Base-by-base conservation (phyloP, 2,888 invertebrate genomes). In the Microctonus aethiopoides region DNA sequence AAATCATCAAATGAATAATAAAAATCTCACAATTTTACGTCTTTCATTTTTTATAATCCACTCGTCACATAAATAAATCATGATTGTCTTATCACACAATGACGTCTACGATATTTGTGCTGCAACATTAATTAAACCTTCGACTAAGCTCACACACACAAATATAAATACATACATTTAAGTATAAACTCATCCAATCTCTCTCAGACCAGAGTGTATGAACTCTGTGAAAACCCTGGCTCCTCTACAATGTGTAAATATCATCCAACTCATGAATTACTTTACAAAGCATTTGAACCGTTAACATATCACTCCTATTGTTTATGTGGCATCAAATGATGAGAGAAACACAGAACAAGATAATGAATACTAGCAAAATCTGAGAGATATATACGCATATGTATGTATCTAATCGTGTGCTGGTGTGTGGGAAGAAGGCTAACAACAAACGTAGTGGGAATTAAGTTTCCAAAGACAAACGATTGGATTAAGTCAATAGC, bases 71-170 rank as follows among this genome's bases (percentile, higher is more conserved):
- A 20, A 29, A 59, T 22, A 61, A 64, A 32, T 62, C 54, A 36
- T 60, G 29, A 22, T 66, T 52, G 51, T 41, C 32, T 10, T 62
- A 46, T 29, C 29, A 7, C 7, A 7, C 7, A 7, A 29, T 29
- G 41, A 26, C 62, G 56, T 20, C 63, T 56, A 60, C 51, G 51
- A 59, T 76, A 72, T 77, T 75, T 73, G 74, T 74, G 54, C 74
- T 71, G 76, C 74, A 72, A 76, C 74, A 78, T 78, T 77, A 77
- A 78, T 78, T 78, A 77, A 76, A 75, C 73, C 71, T 67, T 75
- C 72, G 26, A 26, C 13, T n/a, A n/a, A 54, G 54, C n/a, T 29
- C 26, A 29, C n/a, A 54, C 26, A 54, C 54, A 11, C 13, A 52
- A 1, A 22, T 57, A 29, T 34, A 34, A 24, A 54, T 54, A 51